Evolutionary conservation across 2,113 vertebrate species (phyloP).

Genomic region (Oncorhynchus tshawytscha): DNA sequence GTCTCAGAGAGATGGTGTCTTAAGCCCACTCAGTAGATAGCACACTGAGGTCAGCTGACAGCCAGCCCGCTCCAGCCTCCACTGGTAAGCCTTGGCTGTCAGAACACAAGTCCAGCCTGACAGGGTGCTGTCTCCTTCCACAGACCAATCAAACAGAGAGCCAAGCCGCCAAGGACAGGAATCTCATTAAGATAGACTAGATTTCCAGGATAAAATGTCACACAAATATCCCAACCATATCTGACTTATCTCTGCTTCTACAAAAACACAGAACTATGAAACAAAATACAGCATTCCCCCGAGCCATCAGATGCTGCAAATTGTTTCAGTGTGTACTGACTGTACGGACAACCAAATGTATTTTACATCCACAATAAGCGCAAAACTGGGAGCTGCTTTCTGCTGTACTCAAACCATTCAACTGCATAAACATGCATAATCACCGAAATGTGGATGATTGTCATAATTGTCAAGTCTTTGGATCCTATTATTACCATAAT

Average conservation of each 20-base stretch:
- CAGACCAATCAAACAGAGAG: background rate
- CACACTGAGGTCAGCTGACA: background rate
- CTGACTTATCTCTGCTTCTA: slow-evolving; percentile 25
- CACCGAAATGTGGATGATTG: no score
- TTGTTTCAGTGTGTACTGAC: slow-evolving; percentile 25
- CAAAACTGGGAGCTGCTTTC: background rate
- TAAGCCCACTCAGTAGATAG: no score
- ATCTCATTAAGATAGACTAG: slow-evolving; percentile 63
- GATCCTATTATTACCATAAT: no score
- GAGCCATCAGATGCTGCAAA: slow-evolving; percentile 9
- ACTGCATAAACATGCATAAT: background rate
- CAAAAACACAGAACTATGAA: slow-evolving; percentile 15
- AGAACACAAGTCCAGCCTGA: background rate
- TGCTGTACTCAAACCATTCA: background rate
- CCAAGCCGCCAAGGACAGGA: slow-evolving; percentile 40
- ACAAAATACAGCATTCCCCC: slow-evolving; percentile 32
- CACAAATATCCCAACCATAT: slow-evolving; percentile 51
- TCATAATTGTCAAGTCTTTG: no score
- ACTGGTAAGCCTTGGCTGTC: background rate
- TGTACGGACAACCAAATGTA: background rate
- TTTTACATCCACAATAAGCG: background rate
- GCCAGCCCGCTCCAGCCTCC: background rate
- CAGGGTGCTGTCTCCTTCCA: no score
- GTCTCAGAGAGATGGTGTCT: no score
- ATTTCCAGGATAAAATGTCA: slow-evolving; percentile 58